These are phyloP conservation scores for Neodiprion fabricii DNA, from an alignment of 1,140 invertebrate species.

Conservation along the genomic window DNA sequence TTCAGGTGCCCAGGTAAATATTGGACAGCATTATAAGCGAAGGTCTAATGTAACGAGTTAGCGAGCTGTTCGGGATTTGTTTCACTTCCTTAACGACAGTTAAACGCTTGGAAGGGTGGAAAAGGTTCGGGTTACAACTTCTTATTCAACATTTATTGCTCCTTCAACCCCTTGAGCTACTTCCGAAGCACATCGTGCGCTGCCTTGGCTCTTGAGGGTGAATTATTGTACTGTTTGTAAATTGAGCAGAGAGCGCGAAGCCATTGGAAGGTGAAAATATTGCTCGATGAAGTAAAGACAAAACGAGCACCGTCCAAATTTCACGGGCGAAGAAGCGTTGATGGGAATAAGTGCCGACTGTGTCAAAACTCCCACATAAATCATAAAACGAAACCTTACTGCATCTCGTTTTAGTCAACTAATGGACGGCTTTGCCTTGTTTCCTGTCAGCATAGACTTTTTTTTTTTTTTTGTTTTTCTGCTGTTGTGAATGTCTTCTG, in stretches of 20 bases:
- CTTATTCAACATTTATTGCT: no score
- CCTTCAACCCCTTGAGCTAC: no score
- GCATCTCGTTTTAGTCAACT: background rate
- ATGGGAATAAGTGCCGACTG: background rate
- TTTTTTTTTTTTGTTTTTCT: background rate
- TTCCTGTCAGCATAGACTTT: background rate
- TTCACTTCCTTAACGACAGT: no score
- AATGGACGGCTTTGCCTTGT: background rate
- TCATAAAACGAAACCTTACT: background rate
- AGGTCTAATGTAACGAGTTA: no score
- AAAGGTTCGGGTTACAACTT: no score
- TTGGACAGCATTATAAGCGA: no score
- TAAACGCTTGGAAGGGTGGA: no score
- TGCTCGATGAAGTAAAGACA: background rate
- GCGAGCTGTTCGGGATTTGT: no score
- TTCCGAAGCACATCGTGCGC: no score
- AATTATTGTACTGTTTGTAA: no score
- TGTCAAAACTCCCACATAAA: conserved; percentile 5
- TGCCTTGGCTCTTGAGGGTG: no score
- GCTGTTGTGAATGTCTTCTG: background rate
- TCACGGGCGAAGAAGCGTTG: background rate
- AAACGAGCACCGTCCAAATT: background rate
- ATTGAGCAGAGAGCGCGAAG: background rate
- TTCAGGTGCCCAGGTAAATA: no score
- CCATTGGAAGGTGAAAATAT: background rate